A percentile compares a stretch with the other conserved stretches of the same genome.
Evolutionary conservation across 2,888 invertebrate genomes (phyloP).

Genomic region (Agriotes lineatus): DNA sequence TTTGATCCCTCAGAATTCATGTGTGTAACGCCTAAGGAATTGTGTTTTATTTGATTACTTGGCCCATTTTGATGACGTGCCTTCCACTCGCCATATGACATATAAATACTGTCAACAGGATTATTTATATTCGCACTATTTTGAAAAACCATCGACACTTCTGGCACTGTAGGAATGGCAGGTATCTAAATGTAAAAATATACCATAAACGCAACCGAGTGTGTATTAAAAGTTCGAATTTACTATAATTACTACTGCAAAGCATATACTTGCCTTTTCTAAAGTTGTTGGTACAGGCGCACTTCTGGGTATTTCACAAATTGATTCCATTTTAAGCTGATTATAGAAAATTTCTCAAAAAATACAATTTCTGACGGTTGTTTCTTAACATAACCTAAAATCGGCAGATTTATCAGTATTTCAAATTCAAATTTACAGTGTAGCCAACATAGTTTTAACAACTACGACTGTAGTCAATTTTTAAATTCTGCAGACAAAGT

Average conservation of each 20-base stretch:
- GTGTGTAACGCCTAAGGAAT: too few species aligned
- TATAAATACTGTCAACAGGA: conserved; percentile 31
- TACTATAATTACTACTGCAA: too few species aligned
- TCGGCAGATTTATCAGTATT: too few species aligned
- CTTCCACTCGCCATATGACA: conserved; percentile 54
- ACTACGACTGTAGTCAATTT: too few species aligned
- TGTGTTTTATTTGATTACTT: too few species aligned
- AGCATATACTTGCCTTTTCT: conserved; percentile 52
- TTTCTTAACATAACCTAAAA: too few species aligned
- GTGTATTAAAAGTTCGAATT: conserved; percentile 5
- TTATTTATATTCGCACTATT: conserved; percentile 16
- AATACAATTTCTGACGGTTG: too few species aligned
- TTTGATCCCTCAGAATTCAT: too few species aligned
- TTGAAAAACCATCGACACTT: conserved; percentile 59
- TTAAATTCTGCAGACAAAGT: too few species aligned
- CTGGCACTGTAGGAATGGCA: conserved; percentile 58
- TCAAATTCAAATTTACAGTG: too few species aligned
- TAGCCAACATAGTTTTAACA: too few species aligned
- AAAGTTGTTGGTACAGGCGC: conserved; percentile 55
- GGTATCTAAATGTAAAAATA: conserved; percentile 32
- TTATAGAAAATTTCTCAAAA: too few species aligned
- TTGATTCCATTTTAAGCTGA: conserved; percentile 64
- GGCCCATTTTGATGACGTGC: conserved; percentile 49
- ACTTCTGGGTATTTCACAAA: conserved; percentile 60
- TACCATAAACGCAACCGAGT: background rate